phyloP scores from a whole-genome alignment of 2,113 vertebrate species.

The Aspidoscelis tigris region DNA sequence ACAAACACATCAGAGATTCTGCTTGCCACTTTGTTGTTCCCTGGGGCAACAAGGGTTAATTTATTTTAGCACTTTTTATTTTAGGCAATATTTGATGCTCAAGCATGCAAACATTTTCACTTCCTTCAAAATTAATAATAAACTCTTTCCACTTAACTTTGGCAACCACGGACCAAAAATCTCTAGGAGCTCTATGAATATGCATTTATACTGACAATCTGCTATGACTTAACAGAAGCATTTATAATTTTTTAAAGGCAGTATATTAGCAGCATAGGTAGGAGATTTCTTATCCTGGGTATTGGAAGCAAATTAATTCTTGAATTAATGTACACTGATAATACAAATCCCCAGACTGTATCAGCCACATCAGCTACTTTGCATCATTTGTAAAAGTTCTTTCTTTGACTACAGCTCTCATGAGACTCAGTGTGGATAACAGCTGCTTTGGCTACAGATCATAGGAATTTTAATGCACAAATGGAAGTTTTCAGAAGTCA shows the following conservation, averaged over 20 bases:
- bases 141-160: neutral
- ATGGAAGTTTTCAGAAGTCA: no score
- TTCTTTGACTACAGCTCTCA: no score
- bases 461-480: no score
- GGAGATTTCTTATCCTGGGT: no score
- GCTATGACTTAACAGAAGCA: neutral
- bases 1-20: conserved; percentile 4
- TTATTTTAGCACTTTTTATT: conserved; percentile 16
- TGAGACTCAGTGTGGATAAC: no score
- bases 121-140: conserved; percentile 61
- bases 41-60: neutral
- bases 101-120: conserved; percentile 48
- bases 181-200: neutral
- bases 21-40: conserved; percentile 7
- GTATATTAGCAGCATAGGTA: no score
- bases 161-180: neutral
- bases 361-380: neutral
- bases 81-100: conserved; percentile 45
- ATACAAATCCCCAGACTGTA: neutral
- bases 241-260: neutral
- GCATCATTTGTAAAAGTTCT: neutral
- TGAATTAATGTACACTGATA: neutral
- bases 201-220: no score
- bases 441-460: no score
- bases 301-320: neutral